Conservation (phyloP, 2,888 invertebrate genomes). For the Leptinotarsa tumamoca region DNA sequence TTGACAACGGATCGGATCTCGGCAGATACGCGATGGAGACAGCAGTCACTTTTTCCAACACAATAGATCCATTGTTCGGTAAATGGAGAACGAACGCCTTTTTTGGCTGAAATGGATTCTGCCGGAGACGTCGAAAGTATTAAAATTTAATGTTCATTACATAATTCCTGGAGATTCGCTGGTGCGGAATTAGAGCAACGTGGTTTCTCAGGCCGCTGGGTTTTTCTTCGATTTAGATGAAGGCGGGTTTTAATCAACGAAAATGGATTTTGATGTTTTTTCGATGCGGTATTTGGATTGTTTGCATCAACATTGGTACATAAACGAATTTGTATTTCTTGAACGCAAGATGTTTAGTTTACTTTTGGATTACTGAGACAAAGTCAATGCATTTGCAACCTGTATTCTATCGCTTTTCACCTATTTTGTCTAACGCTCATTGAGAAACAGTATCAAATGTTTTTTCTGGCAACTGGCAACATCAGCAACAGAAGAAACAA, state of each 20-base stretch:
- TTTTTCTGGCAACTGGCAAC: too few relatives aligned
- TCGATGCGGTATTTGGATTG: too few relatives aligned
- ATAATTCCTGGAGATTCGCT: slow-evolving; percentile 2
- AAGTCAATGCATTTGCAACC: too few relatives aligned
- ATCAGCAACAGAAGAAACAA: too few relatives aligned
- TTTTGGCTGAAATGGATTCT: slow-evolving; percentile 12
- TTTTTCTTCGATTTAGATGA: neutral
- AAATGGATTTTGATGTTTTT: neutral
- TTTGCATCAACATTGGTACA: too few relatives aligned
- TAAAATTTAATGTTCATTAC: slow-evolving; percentile 17
- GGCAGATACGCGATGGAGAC: slow-evolving; percentile 16
- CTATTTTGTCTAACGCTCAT: too few relatives aligned
- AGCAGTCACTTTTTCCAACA: slow-evolving; percentile 18
- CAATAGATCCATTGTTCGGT: slow-evolving; percentile 18
- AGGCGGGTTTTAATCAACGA: neutral
- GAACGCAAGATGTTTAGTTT: too few relatives aligned
- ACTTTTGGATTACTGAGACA: too few relatives aligned
- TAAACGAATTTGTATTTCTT: too few relatives aligned
- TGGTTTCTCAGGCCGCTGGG: neutral
- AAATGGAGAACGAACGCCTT: slow-evolving; percentile 21
- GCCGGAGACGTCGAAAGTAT: slow-evolving; percentile 5
- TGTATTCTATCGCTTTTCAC: too few relatives aligned
- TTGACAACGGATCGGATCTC: slow-evolving; percentile 4
- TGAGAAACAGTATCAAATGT: too few relatives aligned
- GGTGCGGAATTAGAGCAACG: neutral